Base-by-base conservation (phyloP, 2,797 vertebrate genomes). In the Leuciscus waleckii region DNA sequence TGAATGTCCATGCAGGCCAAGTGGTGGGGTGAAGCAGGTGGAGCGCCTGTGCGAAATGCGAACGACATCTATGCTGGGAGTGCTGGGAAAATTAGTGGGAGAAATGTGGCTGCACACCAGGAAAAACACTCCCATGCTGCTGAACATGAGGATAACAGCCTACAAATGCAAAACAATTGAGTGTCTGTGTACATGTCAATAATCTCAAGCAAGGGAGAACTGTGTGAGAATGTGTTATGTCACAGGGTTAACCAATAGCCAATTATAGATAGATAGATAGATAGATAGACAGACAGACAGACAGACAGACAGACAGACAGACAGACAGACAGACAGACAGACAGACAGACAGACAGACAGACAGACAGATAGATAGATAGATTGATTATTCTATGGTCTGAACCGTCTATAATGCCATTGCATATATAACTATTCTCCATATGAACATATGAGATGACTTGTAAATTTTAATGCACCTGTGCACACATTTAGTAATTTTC, bases 51-150 rank as follows among this genome's bases (percentile, higher is more conserved):
- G 61, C 2, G 1, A 56, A 84, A 7, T 63, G 26, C 5, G 2
- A 32, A 84, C 23, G 11, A 68, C 35, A 78, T 69, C 17, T 65
- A 70, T 43, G 26, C 65, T 69, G n/a, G 21, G 23, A 80, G 61
- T 46, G 69, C 77, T 68, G 69, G 74, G n/a, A 73, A 81, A 29
- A 61, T 21, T 13, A 63, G 86, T 86, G 78, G 81, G 86, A 87
- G 67, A 51, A 39, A 61, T 77, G 78, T 87, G 86, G 86, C 81
- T 54, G 9, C 43, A 26, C 67, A 86, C 73, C 80, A 82, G 83
- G 79, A 85, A 82, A 85, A 87, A 87, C 61, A 75, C 14, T 75
- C 43, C 71, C 65, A 37, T 68, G 74, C 84, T 46, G 21, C 84
- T 56, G 13, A 56, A 81, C 46, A 67, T 83, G 81, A 83, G 70